Evolutionary conservation across 2,888 invertebrate species (phyloP), one percentile per base, ranked within the genome.

Genomic region (Galeruca laticollis): DNA sequence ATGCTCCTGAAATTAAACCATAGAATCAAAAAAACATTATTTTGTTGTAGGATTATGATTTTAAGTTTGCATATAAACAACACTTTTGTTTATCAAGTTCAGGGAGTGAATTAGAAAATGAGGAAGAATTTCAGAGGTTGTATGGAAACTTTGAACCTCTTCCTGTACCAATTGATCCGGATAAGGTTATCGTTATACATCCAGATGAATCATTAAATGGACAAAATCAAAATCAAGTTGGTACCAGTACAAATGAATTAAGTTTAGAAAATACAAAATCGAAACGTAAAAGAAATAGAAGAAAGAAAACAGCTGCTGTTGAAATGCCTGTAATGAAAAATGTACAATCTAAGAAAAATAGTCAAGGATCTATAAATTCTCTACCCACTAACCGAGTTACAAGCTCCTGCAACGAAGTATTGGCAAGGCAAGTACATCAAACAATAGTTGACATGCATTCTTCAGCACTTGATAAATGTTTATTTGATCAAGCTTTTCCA

Each of bases 91-190:
- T 15, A 18, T 8, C 15, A 47, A 18, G 15, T 18, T 47, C 47
- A 47, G 47, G 15, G 18, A 47, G 47, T 18, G 47, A 9, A 18
- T 18, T 15, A 18, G 47, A 47, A 47, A 47, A 47, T 18, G 47
- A 47, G 18, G 47, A 47, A 47, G 18, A 15, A 18, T 47, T 47
- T 15, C 15, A 15, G 18, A 47, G 9, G 18, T 15, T 18, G 1
- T 52, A 26, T 52, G 52, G 52, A 26, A 52, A 52, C 2, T 52
- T 13, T 26, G 52, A 21, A 26, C 52, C 52, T 2, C 52, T n/a
- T 26, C 52, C 52, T 52, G 52, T 26, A 21, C 21, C 21, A 2
- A 52, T 52, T 26, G 26, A 21, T 52, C 21, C 21, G 9, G 13
- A 52, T 11, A 52, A 52, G 20, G 13, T 52, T 21, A n/a, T 52